Evolutionary conservation across 2,113 vertebrate species (phyloP), one percentile per base, ranked within the genome.

Genomic region (Boleophthalmus pectinirostris): DNA sequence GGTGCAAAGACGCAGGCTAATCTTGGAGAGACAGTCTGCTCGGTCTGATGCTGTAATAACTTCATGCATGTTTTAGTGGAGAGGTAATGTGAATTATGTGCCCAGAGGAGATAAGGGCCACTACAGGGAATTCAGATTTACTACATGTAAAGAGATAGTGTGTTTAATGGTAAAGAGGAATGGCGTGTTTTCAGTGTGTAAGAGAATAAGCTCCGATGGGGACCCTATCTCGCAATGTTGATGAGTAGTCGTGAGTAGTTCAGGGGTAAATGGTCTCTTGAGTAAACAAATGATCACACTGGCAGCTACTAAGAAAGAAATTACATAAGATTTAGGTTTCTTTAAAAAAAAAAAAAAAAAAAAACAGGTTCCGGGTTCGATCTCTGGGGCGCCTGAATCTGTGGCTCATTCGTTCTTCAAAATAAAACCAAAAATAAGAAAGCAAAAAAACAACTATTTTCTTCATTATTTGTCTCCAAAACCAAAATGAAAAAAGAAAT

Each of bases 11-110:
- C 29, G 25, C 24, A 12, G 63, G 35, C 47, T 57, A 63, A 80
- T 71, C 69, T 80, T 57, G 74, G 74, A 51, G 67, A 77, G 45
- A 72, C 16, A 77, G 69, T 43, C 29, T 45, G 74, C 0, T 33
- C 68, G 35, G 66, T 58, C 33, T 57, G 68, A 72, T 57, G 2
- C 76, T 75, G 78, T 80, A 84, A 88, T 84, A 87, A 88, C 90
- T 88, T 87, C 81, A 77, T 84, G 89, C 83, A 88, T 84, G 85
- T 85, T 87, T 85, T 83, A 87, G 81, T 73, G 79, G 54, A 76
- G 43, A 69, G 65, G 70, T 75, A 83, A 77, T 77, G 76, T 5
- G 25, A 82, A 79, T 80, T 85, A 85, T 86, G 85, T 77, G 74
- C 6, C 79, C 69, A 16, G 24, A 78, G 74, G 77, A 83, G 56